These are phyloP conservation scores for Diarsia rubi DNA, from an alignment of 2,888 invertebrate genomes.

Conservation along the genomic window DNA sequence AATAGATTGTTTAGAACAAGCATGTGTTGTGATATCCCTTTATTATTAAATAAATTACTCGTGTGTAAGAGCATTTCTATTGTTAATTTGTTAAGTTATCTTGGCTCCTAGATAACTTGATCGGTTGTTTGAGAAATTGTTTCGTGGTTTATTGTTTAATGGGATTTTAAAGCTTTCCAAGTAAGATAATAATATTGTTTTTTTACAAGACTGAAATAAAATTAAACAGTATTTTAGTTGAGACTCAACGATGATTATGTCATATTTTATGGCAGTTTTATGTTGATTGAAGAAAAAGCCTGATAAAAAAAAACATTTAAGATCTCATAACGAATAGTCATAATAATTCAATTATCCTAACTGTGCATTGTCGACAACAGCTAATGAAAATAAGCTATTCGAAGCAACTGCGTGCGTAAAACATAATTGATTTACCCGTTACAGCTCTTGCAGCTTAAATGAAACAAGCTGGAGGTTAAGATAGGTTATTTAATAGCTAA, in stretches of 20 bases:
- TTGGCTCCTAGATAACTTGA: slow-evolving; percentile 26
- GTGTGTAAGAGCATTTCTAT: slow-evolving; percentile 44
- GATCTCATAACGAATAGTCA: background rate
- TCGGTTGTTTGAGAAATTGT: slow-evolving; percentile 16
- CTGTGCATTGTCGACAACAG: background rate
- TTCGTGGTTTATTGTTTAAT: background rate
- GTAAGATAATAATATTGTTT: background rate
- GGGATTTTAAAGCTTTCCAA: background rate
- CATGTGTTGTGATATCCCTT: slow-evolving; percentile 73
- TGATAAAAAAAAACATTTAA: too few species aligned
- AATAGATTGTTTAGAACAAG: slow-evolving; percentile 72
- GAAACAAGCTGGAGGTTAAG: slow-evolving; percentile 76
- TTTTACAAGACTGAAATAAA: background rate
- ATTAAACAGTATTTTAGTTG: background rate
- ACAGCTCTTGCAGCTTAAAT: slow-evolving; percentile 71
- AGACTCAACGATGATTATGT: background rate
- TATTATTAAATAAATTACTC: slow-evolving; percentile 65
- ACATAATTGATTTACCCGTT: slow-evolving; percentile 70
- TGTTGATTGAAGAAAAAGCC: background rate
- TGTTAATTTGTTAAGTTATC: slow-evolving; percentile 50
- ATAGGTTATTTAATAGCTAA: slow-evolving; percentile 77
- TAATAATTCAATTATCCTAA: background rate
- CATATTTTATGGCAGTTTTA: background rate
- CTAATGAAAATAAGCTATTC: slow-evolving; percentile 48
- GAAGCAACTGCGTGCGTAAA: slow-evolving; percentile 34